Conservation (phyloP, 2,888 invertebrate species). For the Ommatoiulus sabulosus region DNA sequence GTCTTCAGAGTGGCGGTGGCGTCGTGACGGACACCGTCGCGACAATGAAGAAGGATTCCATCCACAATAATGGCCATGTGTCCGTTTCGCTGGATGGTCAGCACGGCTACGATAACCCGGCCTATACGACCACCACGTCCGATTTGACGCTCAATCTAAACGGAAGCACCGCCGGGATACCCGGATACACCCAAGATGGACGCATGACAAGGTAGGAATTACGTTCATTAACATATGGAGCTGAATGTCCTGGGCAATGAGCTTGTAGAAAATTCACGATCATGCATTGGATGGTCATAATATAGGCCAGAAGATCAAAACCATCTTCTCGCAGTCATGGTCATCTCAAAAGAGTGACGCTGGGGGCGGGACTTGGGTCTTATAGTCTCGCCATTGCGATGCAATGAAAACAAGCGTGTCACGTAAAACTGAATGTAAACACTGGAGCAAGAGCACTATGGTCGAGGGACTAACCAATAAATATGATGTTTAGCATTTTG, state of each 20-base stretch:
- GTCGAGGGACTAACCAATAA: not conserved
- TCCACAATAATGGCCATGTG: constrained; percentile 52
- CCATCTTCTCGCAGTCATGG: too few relatives aligned
- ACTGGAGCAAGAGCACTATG: not conserved
- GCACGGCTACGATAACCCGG: constrained; percentile 57
- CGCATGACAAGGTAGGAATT: constrained; percentile 57
- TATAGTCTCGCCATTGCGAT: not conserved
- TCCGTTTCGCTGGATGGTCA: constrained; percentile 39
- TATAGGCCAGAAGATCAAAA: too few relatives aligned
- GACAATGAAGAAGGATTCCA: constrained; percentile 50
- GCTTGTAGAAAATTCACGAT: not conserved
- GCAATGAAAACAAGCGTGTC: not conserved
- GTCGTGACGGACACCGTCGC: not conserved
- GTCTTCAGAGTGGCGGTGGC: constrained; percentile 22
- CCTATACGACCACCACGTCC: constrained; percentile 57
- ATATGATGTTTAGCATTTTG: not conserved
- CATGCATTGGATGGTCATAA: too few relatives aligned
- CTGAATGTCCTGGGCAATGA: not conserved
- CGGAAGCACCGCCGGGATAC: not conserved
- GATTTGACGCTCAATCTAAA: constrained; percentile 56
- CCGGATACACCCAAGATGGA: constrained; percentile 54
- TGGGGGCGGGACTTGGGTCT: not conserved
- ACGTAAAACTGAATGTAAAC: not conserved
- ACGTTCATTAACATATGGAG: not conserved
- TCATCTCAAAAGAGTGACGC: not conserved